Percentiles rank a stretch among this genome's conserved stretches.
phyloP scores from a whole-genome alignment of 1,140 invertebrate species.

The Rhopalosiphum padi region DNA sequence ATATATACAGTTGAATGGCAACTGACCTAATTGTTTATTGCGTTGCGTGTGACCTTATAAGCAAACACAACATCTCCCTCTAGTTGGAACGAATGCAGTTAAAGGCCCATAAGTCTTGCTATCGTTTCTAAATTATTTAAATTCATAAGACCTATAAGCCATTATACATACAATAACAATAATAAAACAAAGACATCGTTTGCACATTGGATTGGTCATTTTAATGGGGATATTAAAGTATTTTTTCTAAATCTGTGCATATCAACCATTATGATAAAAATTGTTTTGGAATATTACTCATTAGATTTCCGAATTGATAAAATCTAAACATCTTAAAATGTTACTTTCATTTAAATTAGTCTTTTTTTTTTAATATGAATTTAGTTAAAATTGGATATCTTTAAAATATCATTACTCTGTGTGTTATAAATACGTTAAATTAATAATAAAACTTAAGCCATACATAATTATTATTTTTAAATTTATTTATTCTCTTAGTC shows the following conservation, averaged over 20 bases:
- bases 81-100: background rate
- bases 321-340: background rate
- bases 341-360: background rate
- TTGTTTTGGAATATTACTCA: background rate
- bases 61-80: background rate
- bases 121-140: background rate
- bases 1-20: background rate
- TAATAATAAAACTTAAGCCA: too few relatives aligned
- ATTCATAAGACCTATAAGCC: background rate
- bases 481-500: background rate
- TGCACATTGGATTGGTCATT: background rate
- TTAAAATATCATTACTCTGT: too few relatives aligned
- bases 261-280: background rate
- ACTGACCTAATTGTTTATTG: background rate
- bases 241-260: background rate
- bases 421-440: too few relatives aligned
- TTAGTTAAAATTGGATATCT: too few relatives aligned
- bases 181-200: background rate
- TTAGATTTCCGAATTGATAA: background rate
- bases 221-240: background rate
- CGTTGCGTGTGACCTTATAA: background rate
- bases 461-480: too few relatives aligned
- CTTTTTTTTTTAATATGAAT: too few relatives aligned
- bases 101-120: background rate
- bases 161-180: background rate